Base-by-base conservation (phyloP, 2,797 vertebrate species). In the Limosa lapponica region DNA sequence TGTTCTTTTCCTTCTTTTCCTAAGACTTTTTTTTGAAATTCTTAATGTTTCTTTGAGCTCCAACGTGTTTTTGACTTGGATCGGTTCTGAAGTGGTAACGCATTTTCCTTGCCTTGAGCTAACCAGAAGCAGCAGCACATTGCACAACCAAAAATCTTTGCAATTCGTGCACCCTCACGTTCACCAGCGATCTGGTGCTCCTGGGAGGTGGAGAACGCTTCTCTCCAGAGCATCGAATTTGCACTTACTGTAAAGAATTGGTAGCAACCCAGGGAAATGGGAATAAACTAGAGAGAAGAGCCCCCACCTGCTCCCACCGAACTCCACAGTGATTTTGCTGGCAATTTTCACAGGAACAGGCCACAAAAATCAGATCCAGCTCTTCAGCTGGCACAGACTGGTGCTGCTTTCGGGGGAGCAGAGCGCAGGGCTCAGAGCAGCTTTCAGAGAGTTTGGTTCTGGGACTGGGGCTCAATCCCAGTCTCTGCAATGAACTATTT, bases 201-300 rank as follows among this genome's bases (percentile, higher is more conserved):
- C 64, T 58, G 81, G 58, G 67, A 82, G 86, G 46, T 2, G 12
- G 74, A n/a, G 73, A 73, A 54, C 32, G 44, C 59, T 74, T 52
- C 93, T 86, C 93, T 80, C 73, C 70, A 82, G 85, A 89, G 90
- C 48, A 69, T 61, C 55, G 39, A n/a, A 71, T 89, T 90, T 94
- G 94, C 95, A 96, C 92, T 96, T 95, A 80, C 74, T 90, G n/a
- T 84, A 79, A 84, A 87, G 85, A 90, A 84, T 43, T 43, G 78
- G 64, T 43, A 89, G 65, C 57, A 69, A 73, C 72, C 77, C 62
- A 89, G 87, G 90, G 86, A 92, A 95, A 67, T 1, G 48, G 52
- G 55, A 67, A 57, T 43, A 44, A 93, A 70, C 25, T 18, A 67
- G 64, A 82, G 37, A 59, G 74, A 75, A 64, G 82, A 24, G 24